Evolutionary conservation across 1,140 invertebrate genomes (phyloP).

Genomic region (Octopus sinensis): DNA sequence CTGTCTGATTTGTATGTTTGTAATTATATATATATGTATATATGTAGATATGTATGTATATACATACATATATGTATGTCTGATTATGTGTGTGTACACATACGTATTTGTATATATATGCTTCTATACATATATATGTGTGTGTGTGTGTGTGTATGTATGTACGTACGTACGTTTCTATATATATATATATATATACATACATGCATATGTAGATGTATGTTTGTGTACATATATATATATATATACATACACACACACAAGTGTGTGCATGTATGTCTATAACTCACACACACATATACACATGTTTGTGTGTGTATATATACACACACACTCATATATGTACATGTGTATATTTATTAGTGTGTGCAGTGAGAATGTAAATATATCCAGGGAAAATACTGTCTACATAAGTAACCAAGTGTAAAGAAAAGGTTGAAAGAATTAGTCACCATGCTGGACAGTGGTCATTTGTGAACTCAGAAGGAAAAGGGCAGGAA

Average conservation of each 20-base stretch:
- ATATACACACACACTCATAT: not conserved
- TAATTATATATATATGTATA: not conserved
- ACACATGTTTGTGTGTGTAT: not conserved
- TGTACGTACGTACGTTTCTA: not conserved
- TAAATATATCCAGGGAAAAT: not conserved
- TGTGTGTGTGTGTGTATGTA: not conserved
- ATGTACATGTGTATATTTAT: not conserved
- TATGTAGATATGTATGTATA: not conserved
- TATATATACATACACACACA: not conserved
- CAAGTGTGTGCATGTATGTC: not conserved
- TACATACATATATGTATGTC: not conserved
- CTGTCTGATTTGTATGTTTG: not conserved
- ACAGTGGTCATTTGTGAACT: not conserved
- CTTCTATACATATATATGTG: not conserved
- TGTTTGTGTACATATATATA: not conserved
- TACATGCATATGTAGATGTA: not conserved
- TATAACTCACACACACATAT: not conserved
- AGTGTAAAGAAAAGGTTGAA: not conserved
- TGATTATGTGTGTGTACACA: not conserved
- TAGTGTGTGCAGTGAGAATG: not conserved
- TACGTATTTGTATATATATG: not conserved
- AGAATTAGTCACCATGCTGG: not conserved
- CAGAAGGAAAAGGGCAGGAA: not conserved
- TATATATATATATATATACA: not conserved
- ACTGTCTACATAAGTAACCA: not conserved